Percentiles rank a stretch among this genome's conserved stretches.
These are phyloP conservation scores for Bombus soroeensis DNA, from an alignment of 1,140 invertebrate genomes.

Conservation along the genomic window DNA sequence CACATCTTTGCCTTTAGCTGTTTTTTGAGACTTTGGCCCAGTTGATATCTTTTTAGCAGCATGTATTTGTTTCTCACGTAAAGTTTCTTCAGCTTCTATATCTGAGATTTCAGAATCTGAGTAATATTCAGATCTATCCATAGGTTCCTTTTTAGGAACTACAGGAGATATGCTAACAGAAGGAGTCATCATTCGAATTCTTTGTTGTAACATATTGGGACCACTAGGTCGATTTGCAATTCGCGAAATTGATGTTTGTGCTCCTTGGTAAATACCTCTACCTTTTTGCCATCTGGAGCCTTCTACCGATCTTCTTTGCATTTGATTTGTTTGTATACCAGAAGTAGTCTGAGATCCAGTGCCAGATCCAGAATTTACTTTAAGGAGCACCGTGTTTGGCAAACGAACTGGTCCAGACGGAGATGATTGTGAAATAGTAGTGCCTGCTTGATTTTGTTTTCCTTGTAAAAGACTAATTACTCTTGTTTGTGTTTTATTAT, in stretches of 20 bases:
- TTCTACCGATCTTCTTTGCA: constrained; percentile 76
- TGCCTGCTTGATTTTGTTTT: constrained; percentile 79
- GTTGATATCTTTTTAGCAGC: constrained; percentile 71
- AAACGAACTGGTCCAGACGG: constrained; percentile 72
- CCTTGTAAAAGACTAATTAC: constrained; percentile 88
- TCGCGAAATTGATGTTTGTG: constrained; percentile 79
- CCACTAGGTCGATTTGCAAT: constrained; percentile 69
- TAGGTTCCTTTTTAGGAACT: constrained; percentile 79
- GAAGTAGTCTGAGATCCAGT: constrained; percentile 59
- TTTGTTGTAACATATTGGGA: constrained; percentile 77
- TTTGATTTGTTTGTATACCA: constrained; percentile 71
- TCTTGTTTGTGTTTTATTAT: constrained; percentile 86
- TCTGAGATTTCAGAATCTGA: constrained; percentile 80
- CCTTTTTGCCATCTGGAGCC: constrained; percentile 70
- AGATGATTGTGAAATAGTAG: constrained; percentile 73
- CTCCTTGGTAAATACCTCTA: constrained; percentile 69
- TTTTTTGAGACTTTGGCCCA: constrained; percentile 75
- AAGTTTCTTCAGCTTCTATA: constrained; percentile 76
- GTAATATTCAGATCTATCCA: constrained; percentile 77
- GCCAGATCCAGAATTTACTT: constrained; percentile 72
- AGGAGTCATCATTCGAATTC: constrained; percentile 83
- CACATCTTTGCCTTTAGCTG: constrained; percentile 82
- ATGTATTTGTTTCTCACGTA: constrained; percentile 76
- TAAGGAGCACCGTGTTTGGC: constrained; percentile 76
- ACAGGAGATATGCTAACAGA: constrained; percentile 83